Evolutionary conservation across 2,113 vertebrate genomes (phyloP), one percentile per base, ranked within the genome.

Genomic region (Pachypanchax playfairii): DNA sequence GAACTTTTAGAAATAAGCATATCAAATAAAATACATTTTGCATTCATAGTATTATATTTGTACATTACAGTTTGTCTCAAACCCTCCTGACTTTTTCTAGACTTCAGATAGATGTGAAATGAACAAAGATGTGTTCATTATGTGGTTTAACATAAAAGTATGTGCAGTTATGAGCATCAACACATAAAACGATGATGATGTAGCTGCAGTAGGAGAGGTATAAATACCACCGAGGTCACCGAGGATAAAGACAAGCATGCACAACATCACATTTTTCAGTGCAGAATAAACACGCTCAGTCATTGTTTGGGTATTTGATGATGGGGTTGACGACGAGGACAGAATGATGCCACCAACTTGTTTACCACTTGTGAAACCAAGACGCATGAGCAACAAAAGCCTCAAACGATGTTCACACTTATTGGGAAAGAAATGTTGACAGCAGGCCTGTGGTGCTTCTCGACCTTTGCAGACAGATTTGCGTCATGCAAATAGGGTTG

Each of bases 381-480:
- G 36, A 70, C 5, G 13, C 25, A 28, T 47, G 52, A 74, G 70
- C 72, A 75, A 57, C 48, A 25, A 24, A 38, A 54, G 66, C 39
- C 47, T 72, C 58, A 63, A 66, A 80, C 64, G 56, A 70, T 36
- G 59, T 58, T 73, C 39, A 33, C 65, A 21, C 71, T 65, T 74
- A 78, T 86, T 73, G 66, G 58, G 65, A 52, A 55, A 60, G 80
- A 75, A 73, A 52, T 65, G 66, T 73, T 84, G 85, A 85, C 81
- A 80, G 55, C 61, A 14, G 56, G 76, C 86, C 82, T 79, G 74
- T 80, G 79, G 80, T 84, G 82, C 49, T 82, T 60, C 75, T 62
- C 58, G 69, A 85, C 82, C 82, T 87, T 88, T 80, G 68, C 77
- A 68, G 25, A 50, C 70, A 53, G 76, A 78, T 84, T 71, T 79